phyloP scores from a whole-genome alignment of 2,797 vertebrate species.

The Lindbergichthys nudifrons region DNA sequence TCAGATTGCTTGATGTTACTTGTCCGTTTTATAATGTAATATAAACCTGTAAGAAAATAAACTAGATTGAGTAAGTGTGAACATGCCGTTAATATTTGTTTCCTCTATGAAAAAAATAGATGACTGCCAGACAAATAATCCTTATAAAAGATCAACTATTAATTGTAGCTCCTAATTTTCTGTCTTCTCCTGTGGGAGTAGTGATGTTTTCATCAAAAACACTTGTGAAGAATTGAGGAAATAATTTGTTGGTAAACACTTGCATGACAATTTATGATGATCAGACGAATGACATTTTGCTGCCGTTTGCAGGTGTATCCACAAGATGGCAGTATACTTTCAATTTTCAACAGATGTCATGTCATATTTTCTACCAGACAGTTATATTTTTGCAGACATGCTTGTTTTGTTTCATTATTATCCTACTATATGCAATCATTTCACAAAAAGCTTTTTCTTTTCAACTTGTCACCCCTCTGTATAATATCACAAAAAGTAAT shows the following conservation, averaged over 20 bases:
- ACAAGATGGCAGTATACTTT: slow-evolving; percentile 28
- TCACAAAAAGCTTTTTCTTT: no score
- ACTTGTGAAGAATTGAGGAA: no score
- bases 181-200: neutral
- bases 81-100: neutral
- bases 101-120: no score
- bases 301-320: neutral
- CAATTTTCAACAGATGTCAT: neutral
- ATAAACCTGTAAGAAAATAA: slow-evolving; percentile 12
- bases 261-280: no score
- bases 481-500: no score
- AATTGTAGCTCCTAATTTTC: neutral
- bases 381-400: neutral
- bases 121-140: neutral
- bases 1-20: no score
- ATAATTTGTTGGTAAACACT: no score
- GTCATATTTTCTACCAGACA: neutral
- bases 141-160: neutral
- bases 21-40: no score
- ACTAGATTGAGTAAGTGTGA: neutral
- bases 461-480: no score
- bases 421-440: neutral
- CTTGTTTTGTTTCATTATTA: neutral
- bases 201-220: neutral
- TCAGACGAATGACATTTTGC: neutral